These are phyloP conservation scores for Brachionus calyciflorus DNA, from an alignment of 1,140 invertebrate species.

Conservation along the genomic window DNA sequence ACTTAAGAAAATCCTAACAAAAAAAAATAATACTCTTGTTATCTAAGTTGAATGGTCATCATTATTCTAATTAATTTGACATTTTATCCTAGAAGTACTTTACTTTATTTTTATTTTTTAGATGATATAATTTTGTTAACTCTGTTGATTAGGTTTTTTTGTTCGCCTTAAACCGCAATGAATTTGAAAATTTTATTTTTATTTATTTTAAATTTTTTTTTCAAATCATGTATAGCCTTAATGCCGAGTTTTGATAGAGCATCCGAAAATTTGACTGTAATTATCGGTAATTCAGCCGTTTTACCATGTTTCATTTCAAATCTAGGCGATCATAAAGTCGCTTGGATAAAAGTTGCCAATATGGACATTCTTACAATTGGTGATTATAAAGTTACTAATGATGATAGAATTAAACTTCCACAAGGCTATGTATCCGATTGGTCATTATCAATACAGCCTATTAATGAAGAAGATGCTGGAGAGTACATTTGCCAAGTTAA, in stretches of 20 bases:
- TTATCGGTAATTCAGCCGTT: slow-evolving; percentile 79
- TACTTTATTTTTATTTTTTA: no score
- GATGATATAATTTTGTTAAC: no score
- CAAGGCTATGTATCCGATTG: slow-evolving; percentile 42
- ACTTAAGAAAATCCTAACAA: no score
- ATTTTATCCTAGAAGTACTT: no score
- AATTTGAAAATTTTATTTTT: slow-evolving; percentile 14
- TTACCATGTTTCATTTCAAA: slow-evolving; percentile 90
- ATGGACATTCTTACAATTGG: slow-evolving; percentile 45
- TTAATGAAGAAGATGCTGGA: slow-evolving; percentile 42
- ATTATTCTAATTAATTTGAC: no score
- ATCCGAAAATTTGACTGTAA: slow-evolving; percentile 86
- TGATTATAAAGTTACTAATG: slow-evolving; percentile 43
- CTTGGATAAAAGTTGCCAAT: slow-evolving; percentile 42
- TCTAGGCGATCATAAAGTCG: slow-evolving; percentile 74
- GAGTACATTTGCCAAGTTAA: slow-evolving; percentile 45
- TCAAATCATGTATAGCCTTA: not conserved
- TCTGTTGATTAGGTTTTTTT: no score
- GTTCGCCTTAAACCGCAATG: not conserved
- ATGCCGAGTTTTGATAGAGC: slow-evolving; percentile 72
- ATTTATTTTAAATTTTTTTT: slow-evolving; percentile 4
- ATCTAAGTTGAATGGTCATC: no score
- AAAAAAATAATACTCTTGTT: no score
- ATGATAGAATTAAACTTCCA: slow-evolving; percentile 8
- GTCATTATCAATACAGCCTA: slow-evolving; percentile 25